Evolutionary conservation across 2,797 vertebrate species (phyloP), one percentile per base, ranked within the genome.

Genomic region (Gephyroberyx darwinii): DNA sequence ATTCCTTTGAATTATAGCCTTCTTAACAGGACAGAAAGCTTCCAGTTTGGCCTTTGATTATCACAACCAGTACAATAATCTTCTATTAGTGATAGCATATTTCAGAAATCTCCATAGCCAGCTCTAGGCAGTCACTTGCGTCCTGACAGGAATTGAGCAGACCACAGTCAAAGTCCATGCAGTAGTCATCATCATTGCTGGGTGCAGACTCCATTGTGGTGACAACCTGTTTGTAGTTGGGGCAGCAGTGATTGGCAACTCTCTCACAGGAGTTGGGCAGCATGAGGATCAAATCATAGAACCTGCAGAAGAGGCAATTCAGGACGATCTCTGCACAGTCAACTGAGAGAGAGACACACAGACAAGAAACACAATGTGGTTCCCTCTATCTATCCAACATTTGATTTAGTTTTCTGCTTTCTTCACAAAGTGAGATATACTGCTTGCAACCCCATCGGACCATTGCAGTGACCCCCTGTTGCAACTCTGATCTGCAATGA

Each of bases 21-120:
- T 47, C 59, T 30, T 62, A 17, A n/a, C 22, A 31, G 14, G 16
- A 33, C 16, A 6, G 7, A 65, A 37, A 48, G 48, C 9, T 17
- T 35, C 20, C 4, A 58, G 61, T 60, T 68, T 71, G 58, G 16
- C 56, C 5, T 65, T 57, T 20, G 19, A 22, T 59, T 47, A 51
- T 16, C 17, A 16, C 39, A 58, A 5, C 13, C 52, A 17, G 30
- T 30, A 19, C 19, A 1, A 2, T 17, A 13, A 30, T 55, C 50
- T 67, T 4, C 19, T 26, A 19, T 59, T 90, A 98, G 63, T 91
- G 96, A 67, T 96, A 98, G 74, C 97, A 99, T 82, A 99, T 88
- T 92, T 98, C 96, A 0, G 98, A 98, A 63, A 98, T 93, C 91
- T 99, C 98, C 96, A 98, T 96, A 61, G 96, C 96, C 53, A 98